A percentile compares a stretch with the other conserved stretches of the same genome.
Conservation (phyloP, 2,888 invertebrate species). For the Troides helena region DNA sequence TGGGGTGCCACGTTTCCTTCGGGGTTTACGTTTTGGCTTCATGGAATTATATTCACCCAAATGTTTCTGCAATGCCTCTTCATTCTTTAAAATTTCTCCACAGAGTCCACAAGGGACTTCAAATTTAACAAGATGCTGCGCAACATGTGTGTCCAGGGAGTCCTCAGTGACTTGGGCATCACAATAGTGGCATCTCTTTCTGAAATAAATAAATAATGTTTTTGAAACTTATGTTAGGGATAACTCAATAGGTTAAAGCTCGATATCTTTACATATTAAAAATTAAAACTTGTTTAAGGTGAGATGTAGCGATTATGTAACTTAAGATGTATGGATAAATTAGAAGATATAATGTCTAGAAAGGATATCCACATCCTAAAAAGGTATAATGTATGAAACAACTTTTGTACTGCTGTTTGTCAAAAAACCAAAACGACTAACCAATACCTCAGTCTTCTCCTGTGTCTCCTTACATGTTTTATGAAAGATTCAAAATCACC, state of each 20-base stretch:
- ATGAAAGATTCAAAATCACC: constrained; percentile 83
- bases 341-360: too few relatives aligned
- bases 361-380: too few relatives aligned
- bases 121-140: constrained; percentile 48
- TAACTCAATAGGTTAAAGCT: too few relatives aligned
- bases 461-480: constrained; percentile 82
- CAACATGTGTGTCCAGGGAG: constrained; percentile 44
- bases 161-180: constrained; percentile 44
- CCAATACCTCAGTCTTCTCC: constrained; percentile 77
- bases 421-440: neutral
- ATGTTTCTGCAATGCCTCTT: constrained; percentile 54
- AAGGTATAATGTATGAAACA: too few relatives aligned
- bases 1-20: constrained; percentile 61
- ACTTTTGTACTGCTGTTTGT: neutral
- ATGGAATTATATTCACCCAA: constrained; percentile 48
- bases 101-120: constrained; percentile 56
- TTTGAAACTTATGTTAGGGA: neutral
- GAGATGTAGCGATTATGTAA: too few relatives aligned
- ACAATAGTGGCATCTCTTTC: constrained; percentile 52
- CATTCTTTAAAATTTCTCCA: constrained; percentile 60
- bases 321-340: too few relatives aligned
- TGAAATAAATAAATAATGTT: constrained; percentile 33
- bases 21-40: constrained; percentile 53
- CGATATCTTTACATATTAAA: too few relatives aligned
- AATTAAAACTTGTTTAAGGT: too few relatives aligned